A percentile compares a stretch with the other conserved stretches of the same genome.
These are phyloP conservation scores for Batillaria attramentaria DNA, from an alignment of 1,140 invertebrate species.

Conservation along the genomic window DNA sequence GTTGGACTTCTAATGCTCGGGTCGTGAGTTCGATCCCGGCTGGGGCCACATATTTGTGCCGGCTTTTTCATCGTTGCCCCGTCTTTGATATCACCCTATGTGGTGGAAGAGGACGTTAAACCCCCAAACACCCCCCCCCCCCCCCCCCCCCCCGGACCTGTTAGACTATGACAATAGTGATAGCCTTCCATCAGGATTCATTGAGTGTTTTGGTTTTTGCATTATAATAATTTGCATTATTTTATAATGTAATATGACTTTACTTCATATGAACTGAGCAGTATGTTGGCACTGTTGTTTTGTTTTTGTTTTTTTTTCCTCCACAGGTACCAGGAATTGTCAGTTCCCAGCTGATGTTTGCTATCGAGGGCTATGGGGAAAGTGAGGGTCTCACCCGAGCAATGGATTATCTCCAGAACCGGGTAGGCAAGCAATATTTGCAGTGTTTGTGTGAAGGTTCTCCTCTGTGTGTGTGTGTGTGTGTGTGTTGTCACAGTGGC, in stretches of 20 bases:
- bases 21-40: too few species aligned
- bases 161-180: too few species aligned
- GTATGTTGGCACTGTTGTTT: not conserved
- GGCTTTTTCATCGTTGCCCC: too few species aligned
- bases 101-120: too few species aligned
- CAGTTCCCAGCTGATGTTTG: constrained; percentile 48
- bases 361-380: constrained; percentile 46
- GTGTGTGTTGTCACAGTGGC: not conserved
- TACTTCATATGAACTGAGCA: not conserved
- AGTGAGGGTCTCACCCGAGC: constrained; percentile 37
- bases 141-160: too few species aligned
- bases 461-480: not conserved
- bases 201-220: too few species aligned
- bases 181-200: too few species aligned
- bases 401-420: constrained; percentile 51
- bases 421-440: constrained; percentile 37
- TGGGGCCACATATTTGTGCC: too few species aligned
- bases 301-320: too few species aligned
- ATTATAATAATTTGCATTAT: not conserved
- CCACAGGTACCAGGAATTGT: constrained; percentile 43
- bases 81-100: too few species aligned
- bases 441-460: not conserved
- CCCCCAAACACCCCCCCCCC: too few species aligned
- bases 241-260: not conserved
- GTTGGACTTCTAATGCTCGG: too few species aligned